Evolutionary conservation across 2,113 vertebrate species (phyloP).

Genomic region (Oncorhynchus tshawytscha): DNA sequence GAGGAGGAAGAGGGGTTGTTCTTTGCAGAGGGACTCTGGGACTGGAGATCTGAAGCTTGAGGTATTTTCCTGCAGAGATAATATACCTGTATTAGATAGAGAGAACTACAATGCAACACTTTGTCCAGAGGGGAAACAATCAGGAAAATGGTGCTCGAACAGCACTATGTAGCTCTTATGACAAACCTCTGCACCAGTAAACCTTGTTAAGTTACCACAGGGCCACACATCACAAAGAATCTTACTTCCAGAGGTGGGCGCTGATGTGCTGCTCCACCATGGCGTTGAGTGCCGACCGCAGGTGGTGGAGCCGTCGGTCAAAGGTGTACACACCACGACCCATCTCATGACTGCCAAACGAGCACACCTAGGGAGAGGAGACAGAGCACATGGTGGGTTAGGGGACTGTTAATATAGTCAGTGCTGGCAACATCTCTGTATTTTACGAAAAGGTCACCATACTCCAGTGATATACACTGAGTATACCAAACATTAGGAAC

Average conservation of each 20-base stretch:
- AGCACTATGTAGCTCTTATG: no score
- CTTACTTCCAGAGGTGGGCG: slow-evolving; percentile 90
- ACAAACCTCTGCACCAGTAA: no score
- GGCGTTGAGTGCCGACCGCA: slow-evolving; percentile 86
- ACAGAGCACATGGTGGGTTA: not conserved
- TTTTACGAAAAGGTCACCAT: not conserved
- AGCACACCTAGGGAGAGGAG: slow-evolving; percentile 77
- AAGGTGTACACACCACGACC: slow-evolving; percentile 88
- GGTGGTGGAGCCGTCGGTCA: slow-evolving; percentile 85
- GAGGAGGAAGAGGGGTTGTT: slow-evolving; percentile 41
- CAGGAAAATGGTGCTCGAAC: no score
- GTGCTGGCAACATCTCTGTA: not conserved
- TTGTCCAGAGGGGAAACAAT: no score
- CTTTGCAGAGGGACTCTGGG: slow-evolving; percentile 53
- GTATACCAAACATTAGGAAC: no score
- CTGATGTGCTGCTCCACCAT: slow-evolving; percentile 91
- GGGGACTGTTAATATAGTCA: not conserved
- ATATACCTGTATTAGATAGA: not conserved
- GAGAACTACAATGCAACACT: not conserved
- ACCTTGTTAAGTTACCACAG: no score
- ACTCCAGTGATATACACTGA: no score
- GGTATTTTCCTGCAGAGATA: slow-evolving; percentile 83
- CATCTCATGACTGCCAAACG: slow-evolving; percentile 84
- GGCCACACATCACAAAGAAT: not conserved
- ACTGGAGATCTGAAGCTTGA: slow-evolving; percentile 77